Evolutionary conservation across 2,888 invertebrate genomes (phyloP).

Genomic region (Protonemura montana): DNA sequence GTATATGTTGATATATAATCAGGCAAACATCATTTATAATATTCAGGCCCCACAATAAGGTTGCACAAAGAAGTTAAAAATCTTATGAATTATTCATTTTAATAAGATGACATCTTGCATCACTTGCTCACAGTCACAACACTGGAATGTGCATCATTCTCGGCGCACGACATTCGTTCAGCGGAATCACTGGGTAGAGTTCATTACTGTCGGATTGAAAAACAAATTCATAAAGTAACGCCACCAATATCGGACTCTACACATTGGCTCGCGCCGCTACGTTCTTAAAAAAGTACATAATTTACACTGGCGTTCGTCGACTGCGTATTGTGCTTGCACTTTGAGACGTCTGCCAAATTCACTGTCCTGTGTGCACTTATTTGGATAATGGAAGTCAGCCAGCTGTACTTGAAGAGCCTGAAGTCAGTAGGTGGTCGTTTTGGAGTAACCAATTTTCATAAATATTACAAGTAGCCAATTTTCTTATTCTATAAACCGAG

Average conservation of each 20-base stretch:
- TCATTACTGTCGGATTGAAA: background rate
- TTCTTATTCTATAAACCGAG: too few species aligned
- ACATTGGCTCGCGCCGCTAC: background rate
- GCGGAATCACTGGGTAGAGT: background rate
- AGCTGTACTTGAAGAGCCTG: too few species aligned
- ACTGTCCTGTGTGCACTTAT: background rate
- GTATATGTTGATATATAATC: too few species aligned
- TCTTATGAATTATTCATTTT: background rate
- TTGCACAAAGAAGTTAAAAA: background rate
- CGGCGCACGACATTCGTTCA: background rate
- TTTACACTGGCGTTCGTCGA: background rate
- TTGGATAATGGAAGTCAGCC: too few species aligned
- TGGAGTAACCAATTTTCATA: too few species aligned
- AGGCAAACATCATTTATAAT: too few species aligned
- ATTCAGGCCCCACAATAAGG: too few species aligned
- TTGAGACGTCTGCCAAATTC: background rate
- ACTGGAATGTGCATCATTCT: conserved; percentile 28
- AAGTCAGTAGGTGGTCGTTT: too few species aligned
- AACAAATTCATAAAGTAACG: background rate
- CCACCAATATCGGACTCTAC: background rate
- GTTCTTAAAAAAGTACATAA: background rate
- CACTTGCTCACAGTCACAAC: conserved; percentile 7
- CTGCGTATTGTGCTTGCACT: background rate
- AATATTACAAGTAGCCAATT: too few species aligned
- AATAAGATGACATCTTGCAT: background rate